Evolutionary conservation across 53 echinoderm and acorn worm genomes (phyloP).

Genomic region (Stichopus horrens): DNA sequence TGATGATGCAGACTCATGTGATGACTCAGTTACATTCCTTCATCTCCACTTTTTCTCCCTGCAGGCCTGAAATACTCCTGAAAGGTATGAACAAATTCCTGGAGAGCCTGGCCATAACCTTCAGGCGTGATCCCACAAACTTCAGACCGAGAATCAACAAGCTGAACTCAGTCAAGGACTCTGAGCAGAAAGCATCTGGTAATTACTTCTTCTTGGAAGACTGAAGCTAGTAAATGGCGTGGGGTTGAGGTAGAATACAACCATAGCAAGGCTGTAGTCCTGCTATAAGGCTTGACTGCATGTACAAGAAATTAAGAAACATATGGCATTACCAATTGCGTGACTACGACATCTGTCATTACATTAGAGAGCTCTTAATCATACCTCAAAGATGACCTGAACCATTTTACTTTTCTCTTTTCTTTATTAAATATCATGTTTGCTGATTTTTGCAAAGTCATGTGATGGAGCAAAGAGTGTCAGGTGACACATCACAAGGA

Average conservation of each 20-base stretch:
- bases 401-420: too few relatives aligned
- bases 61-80: conserved; percentile 84
- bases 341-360: too few relatives aligned
- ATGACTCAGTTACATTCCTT: not conserved
- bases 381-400: too few relatives aligned
- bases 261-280: not conserved
- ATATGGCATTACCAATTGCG: too few relatives aligned
- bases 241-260: not conserved
- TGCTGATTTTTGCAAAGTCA: too few relatives aligned
- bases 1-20: not conserved
- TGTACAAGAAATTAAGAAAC: not conserved
- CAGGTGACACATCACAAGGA: too few relatives aligned
- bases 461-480: too few relatives aligned
- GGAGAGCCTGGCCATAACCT: conserved; percentile 81
- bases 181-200: conserved; percentile 84
- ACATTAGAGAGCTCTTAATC: too few relatives aligned
- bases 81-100: conserved; percentile 97
- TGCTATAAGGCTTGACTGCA: not conserved
- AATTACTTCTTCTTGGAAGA: conserved; percentile 98
- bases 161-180: conserved; percentile 91
- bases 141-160: conserved; percentile 99
- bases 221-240: conserved; percentile 32
- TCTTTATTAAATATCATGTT: too few relatives aligned
- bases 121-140: conserved; percentile 96
- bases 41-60: not conserved